Base-by-base conservation (phyloP, 2,113 vertebrate species). In the Toxotes jaculatrix region DNA sequence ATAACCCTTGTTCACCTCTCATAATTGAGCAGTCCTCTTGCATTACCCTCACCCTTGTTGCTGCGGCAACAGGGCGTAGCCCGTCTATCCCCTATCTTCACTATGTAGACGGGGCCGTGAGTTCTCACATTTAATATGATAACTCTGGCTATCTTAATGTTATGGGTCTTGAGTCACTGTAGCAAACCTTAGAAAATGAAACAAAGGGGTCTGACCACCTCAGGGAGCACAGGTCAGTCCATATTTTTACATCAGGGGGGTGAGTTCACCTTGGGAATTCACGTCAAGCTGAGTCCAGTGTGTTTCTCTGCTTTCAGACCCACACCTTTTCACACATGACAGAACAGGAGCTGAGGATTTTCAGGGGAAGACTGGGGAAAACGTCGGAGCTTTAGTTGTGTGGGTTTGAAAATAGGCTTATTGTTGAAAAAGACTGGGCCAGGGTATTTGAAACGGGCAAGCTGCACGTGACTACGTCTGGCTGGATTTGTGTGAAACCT, bases 1-100 rank as follows among this genome's bases (percentile, higher is more conserved):
- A 87, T 84, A 89, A 94, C 91, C 92, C 80, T 27, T 76, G 87
- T 86, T 93, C 90, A 87, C 87, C 94, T 88, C 88, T 90, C 87
- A 92, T 95, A 95, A 95, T 92, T 89, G 84, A 92, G 88, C 89
- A 93, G 89, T 93, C 92, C 76, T 68, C 86, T 80, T 68, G 87
- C 80, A 91, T 95, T 93, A 94, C 74, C 82, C 78, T 95, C 94
- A 93, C 65, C 83, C 80, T 57, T 91, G 93, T 89, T 90, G 84
- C 89, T 81, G 70, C 87, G 93, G 92, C 88, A 94, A 95, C 93
- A 21, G 80, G 77, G 77, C 88, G 27, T 27, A 27, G 27, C 27
- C 27, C 27, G 27, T 27, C 27, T 27, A 27, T 27, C 27, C 27
- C 27, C 27, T 27, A 1, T 27, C 27, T 27, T 27, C 27, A 27